Conservation (phyloP, 2,888 invertebrate species). For the Tetragonisca angustula region DNA sequence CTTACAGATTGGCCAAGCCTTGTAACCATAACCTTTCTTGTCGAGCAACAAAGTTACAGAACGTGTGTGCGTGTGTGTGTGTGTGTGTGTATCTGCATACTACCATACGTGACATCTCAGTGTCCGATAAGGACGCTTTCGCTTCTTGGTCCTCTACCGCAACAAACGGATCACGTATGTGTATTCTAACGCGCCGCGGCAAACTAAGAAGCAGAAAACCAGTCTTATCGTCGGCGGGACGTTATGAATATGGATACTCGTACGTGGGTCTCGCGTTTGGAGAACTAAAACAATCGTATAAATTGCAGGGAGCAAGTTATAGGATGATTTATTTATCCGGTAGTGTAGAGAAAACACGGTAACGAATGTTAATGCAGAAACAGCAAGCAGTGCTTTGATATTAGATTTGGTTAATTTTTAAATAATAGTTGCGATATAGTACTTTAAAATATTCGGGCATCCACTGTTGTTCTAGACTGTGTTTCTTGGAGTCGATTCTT, state of each 20-base stretch:
- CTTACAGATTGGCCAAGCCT: conserved; percentile 15
- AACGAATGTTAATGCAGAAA: neutral
- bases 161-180: conserved; percentile 49
- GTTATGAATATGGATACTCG: conserved; percentile 24
- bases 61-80: neutral
- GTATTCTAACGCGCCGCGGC: conserved; percentile 2
- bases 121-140: conserved; percentile 20
- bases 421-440: no score
- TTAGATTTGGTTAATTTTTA: no score
- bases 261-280: neutral
- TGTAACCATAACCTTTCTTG: neutral
- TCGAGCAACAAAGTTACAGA: neutral
- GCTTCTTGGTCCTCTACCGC: conserved; percentile 24
- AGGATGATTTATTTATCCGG: neutral
- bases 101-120: conserved; percentile 13
- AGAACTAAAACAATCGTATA: neutral
- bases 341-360: neutral
- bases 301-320: neutral
- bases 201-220: conserved; percentile 37
- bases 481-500: no score
- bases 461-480: no score
- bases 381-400: no score
- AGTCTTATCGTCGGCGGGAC: conserved; percentile 30
- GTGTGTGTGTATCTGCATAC: conserved; percentile 4
- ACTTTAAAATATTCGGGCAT: no score